A percentile compares a stretch with the other conserved stretches of the same genome.
Conservation (phyloP, 2,797 vertebrate species). For the Graptemys geographica region DNA sequence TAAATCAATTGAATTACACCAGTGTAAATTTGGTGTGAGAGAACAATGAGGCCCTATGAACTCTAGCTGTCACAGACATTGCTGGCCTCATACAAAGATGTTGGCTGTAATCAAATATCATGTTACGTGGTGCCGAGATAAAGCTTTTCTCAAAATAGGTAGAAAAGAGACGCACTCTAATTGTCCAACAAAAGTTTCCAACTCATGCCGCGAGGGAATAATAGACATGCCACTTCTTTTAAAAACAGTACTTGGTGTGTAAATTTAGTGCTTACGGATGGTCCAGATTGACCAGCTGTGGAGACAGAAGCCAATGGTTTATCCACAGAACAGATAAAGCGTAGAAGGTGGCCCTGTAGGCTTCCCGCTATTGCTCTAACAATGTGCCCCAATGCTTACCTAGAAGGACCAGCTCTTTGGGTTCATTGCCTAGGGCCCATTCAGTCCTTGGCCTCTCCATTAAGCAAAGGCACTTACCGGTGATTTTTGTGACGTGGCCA, state of each 20-base stretch:
- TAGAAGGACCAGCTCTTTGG: neutral
- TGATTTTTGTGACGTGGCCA: neutral
- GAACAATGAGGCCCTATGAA: neutral
- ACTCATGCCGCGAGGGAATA: neutral
- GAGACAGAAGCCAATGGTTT: neutral
- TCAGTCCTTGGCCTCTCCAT: neutral
- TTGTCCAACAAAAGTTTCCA: neutral
- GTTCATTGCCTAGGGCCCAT: neutral
- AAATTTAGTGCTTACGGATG: neutral
- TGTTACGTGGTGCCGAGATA: neutral
- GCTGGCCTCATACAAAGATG: neutral
- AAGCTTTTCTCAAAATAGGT: neutral
- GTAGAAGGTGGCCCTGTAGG: neutral
- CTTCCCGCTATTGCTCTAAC: neutral
- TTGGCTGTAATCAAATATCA: neutral
- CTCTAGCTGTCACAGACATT: neutral
- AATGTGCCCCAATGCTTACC: neutral
- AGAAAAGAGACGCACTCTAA: neutral
- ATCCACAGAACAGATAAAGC: neutral
- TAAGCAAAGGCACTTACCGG: neutral
- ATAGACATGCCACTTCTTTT: neutral
- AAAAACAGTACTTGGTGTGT: neutral
- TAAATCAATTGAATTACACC: neutral
- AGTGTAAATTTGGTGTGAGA: neutral
- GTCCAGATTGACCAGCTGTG: neutral